A percentile compares a stretch with the other conserved stretches of the same genome.
Conservation (phyloP, 2,797 vertebrate genomes). For the Enteromius paludinosus region DNA sequence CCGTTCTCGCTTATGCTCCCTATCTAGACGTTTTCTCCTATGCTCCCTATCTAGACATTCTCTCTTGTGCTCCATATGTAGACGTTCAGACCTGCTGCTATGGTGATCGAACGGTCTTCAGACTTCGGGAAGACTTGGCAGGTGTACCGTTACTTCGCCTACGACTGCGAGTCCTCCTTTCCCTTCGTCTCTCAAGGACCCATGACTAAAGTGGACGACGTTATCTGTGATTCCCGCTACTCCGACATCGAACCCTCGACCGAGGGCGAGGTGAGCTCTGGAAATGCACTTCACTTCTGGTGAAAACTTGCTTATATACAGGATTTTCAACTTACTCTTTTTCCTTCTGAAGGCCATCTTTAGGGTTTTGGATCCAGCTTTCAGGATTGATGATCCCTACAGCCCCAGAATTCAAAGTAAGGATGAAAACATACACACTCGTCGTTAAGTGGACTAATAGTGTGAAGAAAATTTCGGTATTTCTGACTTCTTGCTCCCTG, state of each 20-base stretch:
- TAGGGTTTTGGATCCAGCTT: conserved; percentile 93
- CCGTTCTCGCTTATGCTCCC: background rate
- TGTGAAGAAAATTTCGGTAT: background rate
- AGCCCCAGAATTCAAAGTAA: conserved; percentile 94
- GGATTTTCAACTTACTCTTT: background rate
- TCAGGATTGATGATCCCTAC: conserved; percentile 94
- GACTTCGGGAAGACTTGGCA: conserved; percentile 94
- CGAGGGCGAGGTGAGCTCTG: conserved; percentile 89
- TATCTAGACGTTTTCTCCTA: no score
- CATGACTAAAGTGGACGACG: conserved; percentile 94
- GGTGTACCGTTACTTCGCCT: conserved; percentile 95
- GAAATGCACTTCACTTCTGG: background rate
- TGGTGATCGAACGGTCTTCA: conserved; percentile 93
- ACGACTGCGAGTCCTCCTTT: conserved; percentile 93
- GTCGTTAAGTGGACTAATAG: background rate
- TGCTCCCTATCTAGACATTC: conserved; percentile 82
- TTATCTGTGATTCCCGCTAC: conserved; percentile 95
- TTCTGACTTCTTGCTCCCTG: background rate
- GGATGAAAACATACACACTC: conserved; percentile 48
- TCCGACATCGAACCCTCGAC: conserved; percentile 97
- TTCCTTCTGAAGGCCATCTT: conserved; percentile 86
- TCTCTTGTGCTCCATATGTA: conserved; percentile 59
- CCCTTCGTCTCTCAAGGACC: conserved; percentile 85
- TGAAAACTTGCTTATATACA: background rate
- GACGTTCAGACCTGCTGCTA: conserved; percentile 95